Evolutionary conservation across 2,797 vertebrate species (phyloP).

Genomic region (Malurus splendens): DNA sequence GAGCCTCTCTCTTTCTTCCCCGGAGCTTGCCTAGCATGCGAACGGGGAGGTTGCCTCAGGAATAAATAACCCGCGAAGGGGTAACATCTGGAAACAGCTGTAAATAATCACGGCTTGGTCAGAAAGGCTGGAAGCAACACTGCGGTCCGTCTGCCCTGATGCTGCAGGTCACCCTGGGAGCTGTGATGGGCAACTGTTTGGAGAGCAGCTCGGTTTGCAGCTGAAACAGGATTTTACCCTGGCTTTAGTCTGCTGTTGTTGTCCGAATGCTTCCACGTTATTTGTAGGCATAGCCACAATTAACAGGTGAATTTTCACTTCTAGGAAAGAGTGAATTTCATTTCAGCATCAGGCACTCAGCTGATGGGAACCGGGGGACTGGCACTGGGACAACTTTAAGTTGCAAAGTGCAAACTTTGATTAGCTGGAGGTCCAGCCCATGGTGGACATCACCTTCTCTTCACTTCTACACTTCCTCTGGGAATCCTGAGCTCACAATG

Average conservation of each 20-base stretch:
- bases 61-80: neutral
- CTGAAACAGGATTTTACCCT: neutral
- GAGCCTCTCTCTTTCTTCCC: constrained; percentile 38
- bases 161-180: neutral
- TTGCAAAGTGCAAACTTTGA: neutral
- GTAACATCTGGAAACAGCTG: constrained; percentile 39
- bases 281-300: neutral
- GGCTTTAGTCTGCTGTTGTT: neutral
- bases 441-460: neutral
- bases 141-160: rapidly evolving
- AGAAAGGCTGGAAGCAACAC: neutral
- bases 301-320: neutral
- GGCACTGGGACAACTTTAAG: neutral
- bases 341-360: neutral
- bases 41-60: neutral
- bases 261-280: rapidly evolving
- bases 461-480: neutral
- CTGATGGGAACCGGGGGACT: neutral
- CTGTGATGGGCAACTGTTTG: neutral
- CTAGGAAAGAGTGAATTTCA: neutral
- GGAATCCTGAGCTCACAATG: neutral
- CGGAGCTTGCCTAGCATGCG: neutral
- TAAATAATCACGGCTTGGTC: neutral
- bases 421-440: neutral
- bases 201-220: neutral